These are phyloP conservation scores for Coccyzus lansbergi DNA, from an alignment of 2,797 vertebrate species.

Conservation along the genomic window DNA sequence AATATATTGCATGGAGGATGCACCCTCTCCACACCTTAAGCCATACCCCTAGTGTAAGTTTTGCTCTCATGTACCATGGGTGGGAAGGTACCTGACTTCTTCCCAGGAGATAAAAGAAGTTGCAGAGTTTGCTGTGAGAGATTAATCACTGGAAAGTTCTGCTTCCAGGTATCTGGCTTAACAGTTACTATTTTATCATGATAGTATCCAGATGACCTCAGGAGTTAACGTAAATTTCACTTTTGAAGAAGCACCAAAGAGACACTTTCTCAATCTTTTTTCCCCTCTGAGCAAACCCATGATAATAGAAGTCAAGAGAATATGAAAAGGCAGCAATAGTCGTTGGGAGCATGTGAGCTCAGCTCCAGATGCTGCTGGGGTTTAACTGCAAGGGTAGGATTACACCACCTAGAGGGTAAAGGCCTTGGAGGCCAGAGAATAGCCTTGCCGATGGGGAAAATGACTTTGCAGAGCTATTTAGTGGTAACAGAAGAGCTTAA, in stretches of 20 bases:
- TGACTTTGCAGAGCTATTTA: neutral
- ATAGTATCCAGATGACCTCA: neutral
- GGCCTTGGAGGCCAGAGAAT: neutral
- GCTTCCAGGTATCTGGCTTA: conserved; percentile 1
- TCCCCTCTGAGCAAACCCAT: neutral
- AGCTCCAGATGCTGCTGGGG: neutral
- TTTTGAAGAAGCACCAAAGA: neutral
- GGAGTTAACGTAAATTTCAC: neutral
- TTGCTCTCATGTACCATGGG: neutral
- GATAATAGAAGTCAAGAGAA: neutral
- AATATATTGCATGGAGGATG: neutral
- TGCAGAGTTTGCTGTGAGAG: neutral
- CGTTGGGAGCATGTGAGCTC: neutral
- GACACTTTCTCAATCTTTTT: neutral
- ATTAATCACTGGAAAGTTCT: neutral
- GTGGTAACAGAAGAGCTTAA: conserved; percentile 36
- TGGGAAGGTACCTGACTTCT: conserved; percentile 12
- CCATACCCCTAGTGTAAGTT: neutral
- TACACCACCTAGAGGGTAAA: neutral
- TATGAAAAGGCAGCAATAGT: neutral
- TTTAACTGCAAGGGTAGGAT: neutral
- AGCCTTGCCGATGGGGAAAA: conserved; percentile 19
- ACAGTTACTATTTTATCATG: neutral
- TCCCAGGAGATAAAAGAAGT: neutral
- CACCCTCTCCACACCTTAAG: neutral